Evolutionary conservation across 1,140 invertebrate species (phyloP), one percentile per base, ranked within the genome.

Genomic region (Dendroctonus valens): DNA sequence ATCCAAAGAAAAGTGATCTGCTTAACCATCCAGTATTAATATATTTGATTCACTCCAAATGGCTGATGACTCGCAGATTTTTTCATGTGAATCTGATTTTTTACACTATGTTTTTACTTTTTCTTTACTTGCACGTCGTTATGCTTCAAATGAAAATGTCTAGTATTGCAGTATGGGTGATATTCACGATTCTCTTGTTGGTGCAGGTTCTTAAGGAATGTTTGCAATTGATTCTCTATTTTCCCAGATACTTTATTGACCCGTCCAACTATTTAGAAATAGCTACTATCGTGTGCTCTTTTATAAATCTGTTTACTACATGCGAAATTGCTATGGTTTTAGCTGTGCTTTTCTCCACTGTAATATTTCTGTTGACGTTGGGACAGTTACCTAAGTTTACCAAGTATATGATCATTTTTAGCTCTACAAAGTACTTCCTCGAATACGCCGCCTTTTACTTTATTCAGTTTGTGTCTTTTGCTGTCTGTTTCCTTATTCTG

Each of bases 381-480:
- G 71, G 68, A 8, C 69, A 72, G 41, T 41, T 72, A 4, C 71
- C 71, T 6, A 46, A 51, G 8, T 72, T 63, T 51, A 58, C 69
- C 11, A 72, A 72, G 51, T 72, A 72, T 50, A 71, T 70, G 51
- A 71, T 72, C 14, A 69, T 72, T 40, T 69, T 72, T 26, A 65
- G 65, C 38, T 71, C 69, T 0, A 67, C 60, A 5, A 69, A 69
- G 14, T 72, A 71, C 49, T 72, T 71, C 41, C 53, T 72, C 8
- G 63, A 69, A 49, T 72, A 72, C 41, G 53, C 62, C 42, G 40
- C 64, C 5, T 72, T 72, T 59, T 72, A 72, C 41, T 71, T 72
- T 41, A 67, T 72, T 14, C 69, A 71, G 62, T 72, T 72, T 40
- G 26, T 71, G 7, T 69, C 69, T 0, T 72, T 72, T 44, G 67